phyloP scores from a whole-genome alignment of 1,140 invertebrate species.

The Lordiphosa mommai region DNA sequence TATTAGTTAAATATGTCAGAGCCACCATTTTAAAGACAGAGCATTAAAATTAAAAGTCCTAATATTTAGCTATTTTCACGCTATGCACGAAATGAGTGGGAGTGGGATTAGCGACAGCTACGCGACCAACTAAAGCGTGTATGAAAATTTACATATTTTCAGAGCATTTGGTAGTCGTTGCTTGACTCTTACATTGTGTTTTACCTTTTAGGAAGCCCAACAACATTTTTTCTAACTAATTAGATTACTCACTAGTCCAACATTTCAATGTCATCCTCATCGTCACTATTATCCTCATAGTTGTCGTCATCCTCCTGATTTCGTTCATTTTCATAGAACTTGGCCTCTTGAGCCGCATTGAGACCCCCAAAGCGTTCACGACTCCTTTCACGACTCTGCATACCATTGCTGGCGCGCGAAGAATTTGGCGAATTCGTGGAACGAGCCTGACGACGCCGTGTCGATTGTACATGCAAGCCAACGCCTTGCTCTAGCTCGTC shows the following conservation, averaged over 20 bases:
- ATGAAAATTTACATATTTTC: too few species aligned
- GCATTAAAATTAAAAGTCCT: too few species aligned
- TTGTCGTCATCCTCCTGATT: conserved; percentile 4
- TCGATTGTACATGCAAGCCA: conserved; percentile 55
- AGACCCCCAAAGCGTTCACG: conserved; percentile 37
- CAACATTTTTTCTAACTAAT: background rate
- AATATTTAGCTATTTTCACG: too few species aligned
- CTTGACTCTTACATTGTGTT: too few species aligned
- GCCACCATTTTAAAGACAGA: too few species aligned
- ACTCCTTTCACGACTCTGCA: conserved; percentile 18
- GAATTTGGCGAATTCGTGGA: conserved; percentile 19
- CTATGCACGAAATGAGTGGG: too few species aligned
- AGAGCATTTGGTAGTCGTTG: too few species aligned
- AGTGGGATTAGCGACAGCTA: too few species aligned
- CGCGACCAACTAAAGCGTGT: too few species aligned
- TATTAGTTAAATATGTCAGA: too few species aligned
- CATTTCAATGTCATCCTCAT: conserved; percentile 71
- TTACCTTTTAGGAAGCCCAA: too few species aligned
- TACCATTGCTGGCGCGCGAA: conserved; percentile 30
- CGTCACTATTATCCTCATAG: conserved; percentile 40
- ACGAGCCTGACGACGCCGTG: conserved; percentile 25
- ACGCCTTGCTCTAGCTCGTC: conserved; percentile 70
- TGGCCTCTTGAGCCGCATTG: conserved; percentile 34
- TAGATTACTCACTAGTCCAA: conserved; percentile 65
- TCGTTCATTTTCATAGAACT: conserved; percentile 42